phyloP scores from a whole-genome alignment of 2,113 vertebrate species.

The Verasper variegatus region DNA sequence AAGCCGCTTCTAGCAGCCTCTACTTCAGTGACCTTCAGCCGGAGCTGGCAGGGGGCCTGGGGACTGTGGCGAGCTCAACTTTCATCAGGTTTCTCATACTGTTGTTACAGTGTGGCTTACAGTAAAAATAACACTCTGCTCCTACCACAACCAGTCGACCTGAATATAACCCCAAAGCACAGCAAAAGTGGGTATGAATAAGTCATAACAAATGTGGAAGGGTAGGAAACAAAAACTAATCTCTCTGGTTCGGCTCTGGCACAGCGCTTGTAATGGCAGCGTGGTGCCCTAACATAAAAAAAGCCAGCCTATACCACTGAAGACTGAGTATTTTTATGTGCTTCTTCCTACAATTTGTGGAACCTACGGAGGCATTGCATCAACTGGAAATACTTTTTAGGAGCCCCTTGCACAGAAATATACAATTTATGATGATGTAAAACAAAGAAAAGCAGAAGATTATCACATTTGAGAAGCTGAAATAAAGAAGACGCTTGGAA shows the following conservation, averaged over 20 bases:
- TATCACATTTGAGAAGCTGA: no score
- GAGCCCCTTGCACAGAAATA: no score
- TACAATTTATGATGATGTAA: no score
- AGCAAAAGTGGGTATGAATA: constrained; percentile 58
- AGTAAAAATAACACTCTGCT: constrained; percentile 80
- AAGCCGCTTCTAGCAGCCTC: constrained; percentile 42
- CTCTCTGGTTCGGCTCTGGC: constrained; percentile 8
- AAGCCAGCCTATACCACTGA: no score
- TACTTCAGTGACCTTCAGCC: constrained; percentile 67
- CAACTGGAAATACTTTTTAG: no score
- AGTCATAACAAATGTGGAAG: constrained; percentile 56
- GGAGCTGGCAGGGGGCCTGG: constrained; percentile 64
- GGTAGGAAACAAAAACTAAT: constrained; percentile 34
- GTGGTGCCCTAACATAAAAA: no score
- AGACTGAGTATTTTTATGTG: no score
- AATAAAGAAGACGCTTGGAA: no score
- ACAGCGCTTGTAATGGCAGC: constrained; percentile 4
- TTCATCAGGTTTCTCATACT: constrained; percentile 75
- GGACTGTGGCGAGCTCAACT: constrained; percentile 75
- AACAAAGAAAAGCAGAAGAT: no score
- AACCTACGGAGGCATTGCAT: no score
- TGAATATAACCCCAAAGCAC: constrained; percentile 65
- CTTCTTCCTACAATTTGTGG: no score
- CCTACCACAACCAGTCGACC: constrained; percentile 73
- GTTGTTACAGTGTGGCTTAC: constrained; percentile 80